phyloP scores from a whole-genome alignment of 2,888 invertebrate genomes.

The Zygaena filipendulae region DNA sequence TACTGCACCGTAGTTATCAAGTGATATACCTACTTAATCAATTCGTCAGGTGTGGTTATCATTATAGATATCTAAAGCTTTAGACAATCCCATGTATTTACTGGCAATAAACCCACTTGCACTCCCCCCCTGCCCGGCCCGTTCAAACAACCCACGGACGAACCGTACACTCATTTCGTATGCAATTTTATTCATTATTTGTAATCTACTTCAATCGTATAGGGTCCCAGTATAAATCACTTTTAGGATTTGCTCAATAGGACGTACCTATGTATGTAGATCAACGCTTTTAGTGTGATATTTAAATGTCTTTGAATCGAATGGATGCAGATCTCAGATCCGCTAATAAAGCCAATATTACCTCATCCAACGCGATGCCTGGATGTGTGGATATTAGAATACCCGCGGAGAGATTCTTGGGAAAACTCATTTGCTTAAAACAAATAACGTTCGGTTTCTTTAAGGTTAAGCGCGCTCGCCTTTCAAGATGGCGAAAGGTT shows the following conservation, averaged over 20 bases:
- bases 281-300: constrained; percentile 63
- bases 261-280: constrained; percentile 65
- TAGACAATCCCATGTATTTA: too few relatives aligned
- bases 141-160: constrained; percentile 53
- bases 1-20: too few relatives aligned
- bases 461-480: constrained; percentile 42
- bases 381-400: constrained; percentile 33
- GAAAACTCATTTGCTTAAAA: constrained; percentile 63
- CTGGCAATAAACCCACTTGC: constrained; percentile 43
- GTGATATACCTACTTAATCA: too few relatives aligned
- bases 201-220: constrained; percentile 67
- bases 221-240: constrained; percentile 63
- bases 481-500: constrained; percentile 44
- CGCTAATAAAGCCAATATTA: constrained; percentile 46
- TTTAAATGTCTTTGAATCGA: constrained; percentile 56
- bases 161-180: constrained; percentile 57
- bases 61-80: too few relatives aligned
- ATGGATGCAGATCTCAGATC: constrained; percentile 25
- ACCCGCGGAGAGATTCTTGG: too few relatives aligned
- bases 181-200: constrained; percentile 70
- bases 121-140: constrained; percentile 26
- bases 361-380: constrained; percentile 29
- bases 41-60: too few relatives aligned
- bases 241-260: constrained; percentile 59
- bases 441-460: constrained; percentile 48